phyloP scores from a whole-genome alignment of 1,140 invertebrate genomes.

The Trichomalopsis sarcophagae region DNA sequence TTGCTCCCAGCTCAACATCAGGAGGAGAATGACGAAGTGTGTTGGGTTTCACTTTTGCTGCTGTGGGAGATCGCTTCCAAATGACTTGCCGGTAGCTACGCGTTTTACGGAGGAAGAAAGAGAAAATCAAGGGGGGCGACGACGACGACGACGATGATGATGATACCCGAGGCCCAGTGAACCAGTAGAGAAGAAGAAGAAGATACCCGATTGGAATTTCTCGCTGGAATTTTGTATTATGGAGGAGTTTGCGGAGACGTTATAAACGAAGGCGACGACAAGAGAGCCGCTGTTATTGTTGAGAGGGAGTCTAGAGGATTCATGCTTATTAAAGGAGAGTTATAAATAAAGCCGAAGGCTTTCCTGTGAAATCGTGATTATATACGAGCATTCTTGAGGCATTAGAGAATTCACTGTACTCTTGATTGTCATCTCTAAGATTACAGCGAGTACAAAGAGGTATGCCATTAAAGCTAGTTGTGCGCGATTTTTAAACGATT shows the following conservation, averaged over 20 bases:
- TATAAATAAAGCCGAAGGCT: neutral
- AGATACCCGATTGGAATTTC: neutral
- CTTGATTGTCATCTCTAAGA: neutral
- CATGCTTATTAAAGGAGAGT: neutral
- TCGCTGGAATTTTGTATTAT: neutral
- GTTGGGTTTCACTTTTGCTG: slow-evolving; percentile 4
- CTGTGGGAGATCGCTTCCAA: neutral
- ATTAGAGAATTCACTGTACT: neutral
- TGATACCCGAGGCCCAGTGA: slow-evolving; percentile 6
- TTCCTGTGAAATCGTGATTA: neutral
- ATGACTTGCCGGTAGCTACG: neutral
- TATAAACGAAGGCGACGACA: neutral
- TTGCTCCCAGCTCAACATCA: neutral
- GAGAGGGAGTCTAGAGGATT: neutral
- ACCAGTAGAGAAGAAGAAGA: neutral
- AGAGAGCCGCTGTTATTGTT: neutral
- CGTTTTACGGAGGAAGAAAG: neutral
- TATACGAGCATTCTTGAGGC: neutral
- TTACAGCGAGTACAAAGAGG: too few relatives aligned
- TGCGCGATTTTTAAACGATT: too few relatives aligned
- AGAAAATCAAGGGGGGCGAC: neutral
- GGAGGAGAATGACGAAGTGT: neutral
- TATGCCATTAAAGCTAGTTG: too few relatives aligned
- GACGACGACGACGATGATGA: neutral
- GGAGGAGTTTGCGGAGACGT: neutral